Evolutionary conservation across 1,140 invertebrate species (phyloP).

Genomic region (Leptinotarsa texana): DNA sequence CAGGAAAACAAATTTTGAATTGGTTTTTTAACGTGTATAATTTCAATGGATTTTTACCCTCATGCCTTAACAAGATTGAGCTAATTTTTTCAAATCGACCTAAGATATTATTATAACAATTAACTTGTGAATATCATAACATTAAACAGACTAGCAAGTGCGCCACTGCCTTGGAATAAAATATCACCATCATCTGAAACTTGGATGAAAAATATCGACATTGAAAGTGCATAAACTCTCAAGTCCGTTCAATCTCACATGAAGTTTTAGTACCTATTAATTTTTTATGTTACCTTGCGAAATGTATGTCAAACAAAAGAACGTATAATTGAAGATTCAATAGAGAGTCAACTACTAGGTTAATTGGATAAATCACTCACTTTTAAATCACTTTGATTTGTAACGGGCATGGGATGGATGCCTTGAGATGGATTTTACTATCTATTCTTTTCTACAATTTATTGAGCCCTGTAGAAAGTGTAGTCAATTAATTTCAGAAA

Average conservation of each 20-base stretch:
- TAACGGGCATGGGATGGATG: background rate
- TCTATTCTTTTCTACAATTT: background rate
- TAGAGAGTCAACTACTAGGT: conserved; percentile 9
- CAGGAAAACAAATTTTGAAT: too few relatives aligned
- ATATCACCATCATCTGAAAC: background rate
- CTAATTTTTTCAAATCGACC: too few relatives aligned
- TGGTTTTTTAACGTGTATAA: too few relatives aligned
- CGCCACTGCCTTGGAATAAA: too few relatives aligned
- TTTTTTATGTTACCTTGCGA: conserved; percentile 15
- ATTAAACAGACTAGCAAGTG: too few relatives aligned
- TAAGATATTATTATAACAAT: too few relatives aligned
- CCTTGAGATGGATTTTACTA: conserved; percentile 2
- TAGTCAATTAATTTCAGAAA: too few relatives aligned
- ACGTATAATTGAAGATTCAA: conserved; percentile 16
- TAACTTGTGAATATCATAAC: too few relatives aligned
- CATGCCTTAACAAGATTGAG: too few relatives aligned
- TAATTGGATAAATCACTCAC: conserved; percentile 19
- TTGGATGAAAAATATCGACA: background rate
- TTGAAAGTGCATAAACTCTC: background rate
- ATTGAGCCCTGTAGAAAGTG: background rate
- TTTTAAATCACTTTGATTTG: conserved; percentile 11
- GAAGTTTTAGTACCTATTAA: conserved; percentile 4
- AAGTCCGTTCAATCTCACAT: background rate
- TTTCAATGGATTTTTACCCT: too few relatives aligned
- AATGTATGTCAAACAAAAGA: conserved; percentile 16